A percentile compares a stretch with the other conserved stretches of the same genome.
Conservation (phyloP, 2,797 vertebrate genomes). For the Darevskia mixta region DNA sequence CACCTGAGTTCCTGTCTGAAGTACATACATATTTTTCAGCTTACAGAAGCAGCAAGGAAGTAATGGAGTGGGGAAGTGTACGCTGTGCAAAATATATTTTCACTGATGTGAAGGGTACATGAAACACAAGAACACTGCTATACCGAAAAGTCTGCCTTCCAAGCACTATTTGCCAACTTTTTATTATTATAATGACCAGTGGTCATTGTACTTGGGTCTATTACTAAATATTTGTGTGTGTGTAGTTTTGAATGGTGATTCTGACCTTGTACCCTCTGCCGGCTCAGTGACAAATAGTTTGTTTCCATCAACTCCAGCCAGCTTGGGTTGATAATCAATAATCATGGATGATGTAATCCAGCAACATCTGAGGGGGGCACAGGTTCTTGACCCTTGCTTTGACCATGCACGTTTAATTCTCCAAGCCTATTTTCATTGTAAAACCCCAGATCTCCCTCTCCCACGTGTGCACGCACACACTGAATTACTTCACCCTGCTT, state of each 20-base stretch:
- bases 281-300: not conserved
- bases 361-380: not conserved
- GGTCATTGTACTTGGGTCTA: not conserved
- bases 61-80: not conserved
- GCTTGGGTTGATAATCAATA: too few relatives aligned
- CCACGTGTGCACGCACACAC: fast-evolving
- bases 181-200: not conserved
- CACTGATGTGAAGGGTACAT: not conserved
- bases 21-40: not conserved
- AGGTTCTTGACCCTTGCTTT: not conserved
- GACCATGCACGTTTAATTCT: not conserved
- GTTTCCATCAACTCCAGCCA: too few relatives aligned
- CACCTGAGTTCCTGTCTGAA: conserved; percentile 3
- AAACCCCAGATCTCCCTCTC: not conserved
- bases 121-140: not conserved
- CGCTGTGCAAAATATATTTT: conserved; percentile 10
- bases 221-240: not conserved
- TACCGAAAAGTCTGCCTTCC: not conserved
- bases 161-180: not conserved
- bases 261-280: not conserved
- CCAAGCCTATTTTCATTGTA: not conserved
- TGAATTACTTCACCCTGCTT: not conserved
- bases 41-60: not conserved
- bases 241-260: not conserved
- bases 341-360: not conserved